A percentile compares a stretch with the other conserved stretches of the same genome.
These are phyloP conservation scores for Oscheius sp. DNA, from an alignment of 2,888 invertebrate species.

Conservation along the genomic window DNA sequence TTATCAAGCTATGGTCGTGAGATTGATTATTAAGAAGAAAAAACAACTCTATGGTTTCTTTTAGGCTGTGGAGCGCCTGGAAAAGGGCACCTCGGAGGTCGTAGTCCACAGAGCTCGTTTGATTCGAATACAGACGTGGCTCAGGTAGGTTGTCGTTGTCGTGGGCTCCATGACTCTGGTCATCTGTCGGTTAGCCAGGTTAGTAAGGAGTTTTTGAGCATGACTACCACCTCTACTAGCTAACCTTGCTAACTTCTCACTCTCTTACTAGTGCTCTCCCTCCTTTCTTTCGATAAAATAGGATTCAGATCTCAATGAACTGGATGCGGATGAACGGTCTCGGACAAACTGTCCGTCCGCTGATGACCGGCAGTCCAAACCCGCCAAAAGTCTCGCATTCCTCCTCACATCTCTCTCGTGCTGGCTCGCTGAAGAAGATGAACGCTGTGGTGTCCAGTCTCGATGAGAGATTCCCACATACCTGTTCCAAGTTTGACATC, in stretches of 20 bases:
- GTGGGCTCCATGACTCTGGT: constrained; percentile 13
- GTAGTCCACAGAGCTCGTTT: constrained; percentile 68
- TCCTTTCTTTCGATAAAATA: not conserved
- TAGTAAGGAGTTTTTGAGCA: constrained; percentile 3
- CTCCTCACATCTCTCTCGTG: constrained; percentile 46
- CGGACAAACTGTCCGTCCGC: constrained; percentile 50
- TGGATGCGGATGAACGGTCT: constrained; percentile 71
- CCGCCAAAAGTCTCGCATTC: constrained; percentile 51
- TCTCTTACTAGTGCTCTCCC: not conserved
- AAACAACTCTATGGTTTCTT: not conserved
- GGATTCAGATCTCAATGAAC: constrained; percentile 67
- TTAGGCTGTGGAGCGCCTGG: constrained; percentile 28
- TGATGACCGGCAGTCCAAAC: constrained; percentile 49
- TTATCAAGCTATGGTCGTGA: not conserved
- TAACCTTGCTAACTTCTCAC: constrained; percentile 1
- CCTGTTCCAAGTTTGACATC: constrained; percentile 46
- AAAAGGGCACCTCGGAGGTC: constrained; percentile 60
- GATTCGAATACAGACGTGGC: constrained; percentile 70
- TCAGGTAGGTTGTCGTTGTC: constrained; percentile 53
- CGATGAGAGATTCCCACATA: constrained; percentile 44
- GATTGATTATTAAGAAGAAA: not conserved
- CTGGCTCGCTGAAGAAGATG: constrained; percentile 52
- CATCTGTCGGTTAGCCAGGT: constrained; percentile 31
- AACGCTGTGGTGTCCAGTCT: constrained; percentile 47
- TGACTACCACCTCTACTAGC: constrained; percentile 11